Evolutionary conservation across 1,140 invertebrate species (phyloP).

Genomic region (Ctenoplectra terminalis): DNA sequence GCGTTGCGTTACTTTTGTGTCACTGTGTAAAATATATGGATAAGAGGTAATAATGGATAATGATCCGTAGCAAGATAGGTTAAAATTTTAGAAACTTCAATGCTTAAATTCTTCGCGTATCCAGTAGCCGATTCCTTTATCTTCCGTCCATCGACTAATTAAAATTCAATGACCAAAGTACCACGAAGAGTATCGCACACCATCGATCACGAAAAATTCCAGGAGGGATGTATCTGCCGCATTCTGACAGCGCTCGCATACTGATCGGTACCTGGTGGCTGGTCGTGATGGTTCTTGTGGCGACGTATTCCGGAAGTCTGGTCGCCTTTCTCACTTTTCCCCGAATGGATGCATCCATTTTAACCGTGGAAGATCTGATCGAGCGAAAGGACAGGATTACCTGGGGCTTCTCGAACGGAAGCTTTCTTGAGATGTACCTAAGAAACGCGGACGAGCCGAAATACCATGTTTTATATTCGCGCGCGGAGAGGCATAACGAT

Average conservation of each 20-base stretch:
- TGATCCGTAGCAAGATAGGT: too few species aligned
- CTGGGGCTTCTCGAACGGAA: constrained; percentile 90
- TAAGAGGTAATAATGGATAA: too few species aligned
- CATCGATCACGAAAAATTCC: constrained; percentile 30
- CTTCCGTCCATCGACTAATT: background rate
- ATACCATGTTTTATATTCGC: constrained; percentile 83
- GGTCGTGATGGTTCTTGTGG: constrained; percentile 94
- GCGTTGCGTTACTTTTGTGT: too few species aligned
- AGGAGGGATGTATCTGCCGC: constrained; percentile 93
- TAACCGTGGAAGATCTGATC: constrained; percentile 89
- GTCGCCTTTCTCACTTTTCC: constrained; percentile 97
- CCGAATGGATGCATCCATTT: constrained; percentile 90
- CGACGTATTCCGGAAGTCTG: constrained; percentile 96
- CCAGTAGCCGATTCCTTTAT: background rate
- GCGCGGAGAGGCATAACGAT: constrained; percentile 77
- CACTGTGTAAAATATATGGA: too few species aligned
- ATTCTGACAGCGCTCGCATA: constrained; percentile 93
- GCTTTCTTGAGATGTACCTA: constrained; percentile 89
- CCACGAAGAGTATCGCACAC: background rate
- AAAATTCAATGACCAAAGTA: background rate
- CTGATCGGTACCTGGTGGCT: constrained; percentile 96
- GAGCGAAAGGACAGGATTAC: constrained; percentile 85
- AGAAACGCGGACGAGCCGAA: constrained; percentile 83
- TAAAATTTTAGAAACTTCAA: too few species aligned
- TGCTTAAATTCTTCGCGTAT: background rate